These are phyloP conservation scores for Cromileptes altivelis DNA, from an alignment of 2,113 vertebrate species.

Conservation along the genomic window DNA sequence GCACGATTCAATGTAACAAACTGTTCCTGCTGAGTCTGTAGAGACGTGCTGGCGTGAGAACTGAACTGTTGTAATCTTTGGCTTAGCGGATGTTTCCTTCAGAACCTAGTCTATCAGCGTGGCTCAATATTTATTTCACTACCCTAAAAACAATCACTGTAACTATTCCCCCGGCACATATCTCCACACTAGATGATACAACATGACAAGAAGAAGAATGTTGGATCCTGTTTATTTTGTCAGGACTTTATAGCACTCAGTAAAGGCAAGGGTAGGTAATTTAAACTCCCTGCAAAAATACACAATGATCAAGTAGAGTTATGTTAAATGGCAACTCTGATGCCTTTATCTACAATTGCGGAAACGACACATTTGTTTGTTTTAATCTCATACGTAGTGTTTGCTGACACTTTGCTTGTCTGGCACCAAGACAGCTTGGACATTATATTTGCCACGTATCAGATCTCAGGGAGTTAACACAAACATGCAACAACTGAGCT, in stretches of 20 bases:
- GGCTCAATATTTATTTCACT: slow-evolving; percentile 59
- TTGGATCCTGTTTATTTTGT: slow-evolving; percentile 39
- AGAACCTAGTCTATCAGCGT: slow-evolving; percentile 44
- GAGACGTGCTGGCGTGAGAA: slow-evolving; percentile 79
- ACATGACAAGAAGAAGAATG: slow-evolving; percentile 23
- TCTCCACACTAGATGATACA: slow-evolving; percentile 32
- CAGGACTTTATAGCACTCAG: slow-evolving; percentile 16
- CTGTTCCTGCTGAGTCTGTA: slow-evolving; percentile 45
- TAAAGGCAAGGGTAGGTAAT: slow-evolving; percentile 3
- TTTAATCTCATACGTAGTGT: slow-evolving; percentile 6
- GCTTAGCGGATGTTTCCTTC: slow-evolving; percentile 58
- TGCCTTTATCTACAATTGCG: neutral
- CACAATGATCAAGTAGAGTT: slow-evolving; percentile 18
- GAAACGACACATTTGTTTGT: slow-evolving; percentile 20
- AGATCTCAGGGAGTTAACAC: slow-evolving; percentile 18
- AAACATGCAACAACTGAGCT: neutral
- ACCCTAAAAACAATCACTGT: slow-evolving; percentile 53
- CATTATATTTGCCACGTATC: neutral
- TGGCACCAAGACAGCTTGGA: neutral
- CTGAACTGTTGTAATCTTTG: slow-evolving; percentile 74
- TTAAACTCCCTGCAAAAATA: slow-evolving; percentile 21
- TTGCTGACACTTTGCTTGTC: slow-evolving; percentile 7
- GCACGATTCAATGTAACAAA: slow-evolving; percentile 42
- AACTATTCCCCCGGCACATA: slow-evolving; percentile 28
- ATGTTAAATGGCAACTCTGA: slow-evolving; percentile 17